Base-by-base conservation (phyloP, 2,888 invertebrate species). In the Panorpa germanica region DNA sequence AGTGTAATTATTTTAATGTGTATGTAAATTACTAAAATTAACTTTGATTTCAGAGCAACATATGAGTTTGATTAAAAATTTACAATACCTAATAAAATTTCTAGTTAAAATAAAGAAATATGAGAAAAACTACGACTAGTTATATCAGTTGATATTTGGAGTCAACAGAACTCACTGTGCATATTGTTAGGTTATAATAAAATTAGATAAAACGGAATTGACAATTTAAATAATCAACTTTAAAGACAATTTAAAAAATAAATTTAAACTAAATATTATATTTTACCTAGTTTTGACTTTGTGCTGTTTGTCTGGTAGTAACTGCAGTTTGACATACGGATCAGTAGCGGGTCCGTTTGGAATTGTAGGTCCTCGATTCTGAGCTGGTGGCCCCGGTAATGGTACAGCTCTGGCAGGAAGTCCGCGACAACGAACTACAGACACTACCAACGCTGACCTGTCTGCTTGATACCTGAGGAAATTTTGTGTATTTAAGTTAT, bases 321-420 rank as follows among this genome's bases (percentile, higher is more conserved):
- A 65, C 52, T 95, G 96, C 33, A 98, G 67, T 55, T 98, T 98
- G 20, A 98, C 91, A 54, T 98, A 98, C 0, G 96, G 96, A 61
- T 98, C 96, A 3, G 55, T 55, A 5, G 32, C 32, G 11, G 23
- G 10, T 12, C 52, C 54, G 2, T 48, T 43, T 40, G 53, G 53
- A 4, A 50, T 54, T 34, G n/a, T n/a, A n/a, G n/a, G n/a, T n/a
- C 55, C 55, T 26, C 55, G 54, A 43, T 54, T 54, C 43, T 50
- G 45, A 28, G 50, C 52, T 8, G 47, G 42, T 22, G 53, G 53
- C 35, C 15, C 22, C 3, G 28, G 23, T 16, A 53, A 45, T 43
- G 67, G 68, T 1, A 76, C 73, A 49, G 85, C 83, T 44, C 81
- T 75, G 2, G 76, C 80, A 2, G 91, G 91, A 27, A 95, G 59